phyloP scores from a whole-genome alignment of 2,797 vertebrate species.

The Adrianichthys oophorus region DNA sequence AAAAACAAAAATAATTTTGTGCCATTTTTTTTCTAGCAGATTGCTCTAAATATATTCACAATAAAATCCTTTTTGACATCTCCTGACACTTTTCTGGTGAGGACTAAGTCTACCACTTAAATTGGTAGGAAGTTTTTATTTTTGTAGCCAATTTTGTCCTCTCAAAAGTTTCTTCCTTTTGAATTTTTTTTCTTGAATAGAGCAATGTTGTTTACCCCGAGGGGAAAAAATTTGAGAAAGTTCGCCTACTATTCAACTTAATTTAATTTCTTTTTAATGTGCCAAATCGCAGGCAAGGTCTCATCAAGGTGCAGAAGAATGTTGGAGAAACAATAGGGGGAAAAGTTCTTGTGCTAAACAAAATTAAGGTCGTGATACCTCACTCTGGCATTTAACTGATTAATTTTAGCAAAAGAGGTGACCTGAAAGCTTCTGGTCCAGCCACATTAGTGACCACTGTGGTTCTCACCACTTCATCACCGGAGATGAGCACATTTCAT shows the following conservation, averaged over 20 bases:
- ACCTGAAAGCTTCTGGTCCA: slow-evolving; percentile 20
- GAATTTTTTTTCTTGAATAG: slow-evolving; percentile 17
- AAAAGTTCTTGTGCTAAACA: not conserved
- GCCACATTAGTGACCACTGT: slow-evolving; percentile 35
- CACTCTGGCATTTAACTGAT: not conserved
- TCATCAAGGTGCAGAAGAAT: no score
- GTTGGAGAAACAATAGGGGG: not conserved
- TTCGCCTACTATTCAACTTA: not conserved
- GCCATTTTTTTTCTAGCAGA: no score
- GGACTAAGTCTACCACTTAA: no score
- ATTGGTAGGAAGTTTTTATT: no score
- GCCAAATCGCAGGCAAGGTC: no score
- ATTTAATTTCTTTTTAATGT: no score
- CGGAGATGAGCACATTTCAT: slow-evolving; percentile 49
- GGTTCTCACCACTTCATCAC: slow-evolving; percentile 42
- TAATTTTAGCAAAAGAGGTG: not conserved
- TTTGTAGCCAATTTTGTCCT: no score
- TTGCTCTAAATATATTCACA: no score
- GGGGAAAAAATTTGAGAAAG: slow-evolving; percentile 19
- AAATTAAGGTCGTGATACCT: slow-evolving; percentile 4
- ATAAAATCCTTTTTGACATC: no score
- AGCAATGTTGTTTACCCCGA: slow-evolving; percentile 17
- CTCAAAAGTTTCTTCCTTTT: slow-evolving; percentile 2
- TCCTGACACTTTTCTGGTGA: no score
- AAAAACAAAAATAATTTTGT: no score